phyloP scores from a whole-genome alignment of 2,888 invertebrate species.

The Limenitis camilla region DNA sequence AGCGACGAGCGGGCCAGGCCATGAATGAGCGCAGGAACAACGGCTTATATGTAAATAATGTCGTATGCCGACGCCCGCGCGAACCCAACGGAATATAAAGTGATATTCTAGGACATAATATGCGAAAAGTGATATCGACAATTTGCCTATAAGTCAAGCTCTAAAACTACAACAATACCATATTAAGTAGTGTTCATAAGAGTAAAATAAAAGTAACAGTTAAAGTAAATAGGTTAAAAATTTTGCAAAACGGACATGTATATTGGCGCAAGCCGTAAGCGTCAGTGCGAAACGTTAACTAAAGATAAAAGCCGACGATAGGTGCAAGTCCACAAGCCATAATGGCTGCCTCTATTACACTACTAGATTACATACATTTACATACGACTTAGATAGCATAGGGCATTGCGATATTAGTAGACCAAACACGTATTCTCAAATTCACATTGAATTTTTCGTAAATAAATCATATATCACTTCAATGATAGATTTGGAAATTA shows the following conservation, averaged over 20 bases:
- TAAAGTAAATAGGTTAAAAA: constrained; percentile 17
- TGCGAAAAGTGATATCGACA: constrained; percentile 36
- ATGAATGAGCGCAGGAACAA: constrained; percentile 66
- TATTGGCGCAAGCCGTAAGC: constrained; percentile 52
- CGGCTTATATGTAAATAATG: constrained; percentile 70
- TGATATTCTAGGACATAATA: constrained; percentile 51
- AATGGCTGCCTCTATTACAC: constrained; percentile 9
- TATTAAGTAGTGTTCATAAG: not conserved
- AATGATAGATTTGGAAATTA: not conserved
- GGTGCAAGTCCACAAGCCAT: constrained; percentile 18
- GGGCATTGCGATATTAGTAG: not conserved
- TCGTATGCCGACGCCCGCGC: constrained; percentile 47
- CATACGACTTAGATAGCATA: constrained; percentile 3
- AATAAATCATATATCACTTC: no score
- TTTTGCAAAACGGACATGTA: constrained; percentile 51
- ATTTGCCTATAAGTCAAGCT: not conserved
- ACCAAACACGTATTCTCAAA: not conserved
- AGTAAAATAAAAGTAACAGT: not conserved
- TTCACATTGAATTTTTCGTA: no score
- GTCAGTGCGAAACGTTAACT: constrained; percentile 49
- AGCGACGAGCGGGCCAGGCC: constrained; percentile 49
- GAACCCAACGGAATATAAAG: constrained; percentile 57
- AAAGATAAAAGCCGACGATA: constrained; percentile 46
- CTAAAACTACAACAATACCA: no score
- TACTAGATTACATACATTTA: constrained; percentile 4